Evolutionary conservation across 2,888 invertebrate species (phyloP), one percentile per base, ranked within the genome.

Genomic region (Caenorhabditis japonica): DNA sequence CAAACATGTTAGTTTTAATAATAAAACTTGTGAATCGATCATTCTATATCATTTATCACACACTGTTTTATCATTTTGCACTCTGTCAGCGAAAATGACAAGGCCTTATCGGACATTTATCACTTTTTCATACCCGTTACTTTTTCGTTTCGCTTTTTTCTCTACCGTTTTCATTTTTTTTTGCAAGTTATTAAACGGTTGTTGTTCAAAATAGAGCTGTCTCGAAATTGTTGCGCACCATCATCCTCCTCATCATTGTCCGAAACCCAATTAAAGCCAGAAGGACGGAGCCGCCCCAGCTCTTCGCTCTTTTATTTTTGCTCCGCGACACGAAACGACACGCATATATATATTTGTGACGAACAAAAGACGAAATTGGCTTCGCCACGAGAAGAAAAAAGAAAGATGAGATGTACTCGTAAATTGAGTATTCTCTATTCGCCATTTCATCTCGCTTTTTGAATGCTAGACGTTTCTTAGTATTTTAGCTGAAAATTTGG

Each of bases 1-100:
- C 17, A 39, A 39, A 39, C 4, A 15, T 39, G 17, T 43, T 43
- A 19, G 19, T 43, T 43, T n/a, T 43, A 21, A 43, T 10, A 43
- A 43, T 19, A 43, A 39, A 39, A 13, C 5, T 8, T 15, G 39
- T 4, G 8, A 4, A 43, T 17, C 19, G 17, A 21, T 15, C 19
- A 19, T 19, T 39, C 17, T 39, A n/a, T 7, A 30, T 30, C 30
- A 7, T 10, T 30, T 30, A 30, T 30, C 30, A 30, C 30, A n/a
- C n/a, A 5, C 10, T 30, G 47, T 64, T 30, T 12, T 25, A 27
- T 44, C 55, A 27, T 30, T 47, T 39, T 64, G 64, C 49, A 64
- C 64, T 64, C 30, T 64, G 64, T 64, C 64, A 64, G 64, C 64
- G 64, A 64, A 62, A 64, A 56, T 55, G 56, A 64, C 49, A 64